Evolutionary conservation across 2,888 invertebrate genomes (phyloP), one percentile per base, ranked within the genome.

Genomic region (Melanostoma scalare): DNA sequence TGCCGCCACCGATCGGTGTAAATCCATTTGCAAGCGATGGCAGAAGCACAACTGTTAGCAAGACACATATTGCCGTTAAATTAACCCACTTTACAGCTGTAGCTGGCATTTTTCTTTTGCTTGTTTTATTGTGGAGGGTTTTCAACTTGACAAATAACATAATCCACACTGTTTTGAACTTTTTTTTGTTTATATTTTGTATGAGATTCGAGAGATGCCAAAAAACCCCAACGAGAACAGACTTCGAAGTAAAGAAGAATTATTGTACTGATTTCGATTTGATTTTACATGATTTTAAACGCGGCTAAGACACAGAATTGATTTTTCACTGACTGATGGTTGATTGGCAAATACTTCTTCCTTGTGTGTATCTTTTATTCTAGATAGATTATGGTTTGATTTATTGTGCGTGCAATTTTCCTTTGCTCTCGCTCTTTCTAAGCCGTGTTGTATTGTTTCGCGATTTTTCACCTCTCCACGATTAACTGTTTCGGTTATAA

Each of bases 11-110:
- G 1, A 84, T 85, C 85, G 85, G 80, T 80, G 80, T 85, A 85
- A 85, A 85, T 85, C 85, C 85, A 85, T 85, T 74, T 79, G 84
- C 80, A 76, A 76, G 69, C 68, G 75, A 56, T 68, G 71, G 69
- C 75, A 80, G 72, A 44, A 48, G 36, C 38, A 74, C 52, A 50
- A 85, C 79, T 74, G 84, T 79, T 60, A 85, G 67, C 44, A 75
- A 75, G 80, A 72, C 79, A 84, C 67, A 84, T 67, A 79, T 69
- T 74, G 84, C 79, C 78, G 84, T 84, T 84, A 79, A 84, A 84
- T 79, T 84, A 84, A 84, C 84, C 84, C 84, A 84, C 84, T 84
- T 84, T 75, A 58, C 74, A 71, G 31, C 78, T 74, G 78, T 63
- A 44, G 65, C 73, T 55, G 84, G 48, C 84, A 84, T 79, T 79